Percentiles rank a stretch among this genome's conserved stretches.
Evolutionary conservation across 1,140 invertebrate genomes (phyloP).

Genomic region (Ctenoplectra terminalis): DNA sequence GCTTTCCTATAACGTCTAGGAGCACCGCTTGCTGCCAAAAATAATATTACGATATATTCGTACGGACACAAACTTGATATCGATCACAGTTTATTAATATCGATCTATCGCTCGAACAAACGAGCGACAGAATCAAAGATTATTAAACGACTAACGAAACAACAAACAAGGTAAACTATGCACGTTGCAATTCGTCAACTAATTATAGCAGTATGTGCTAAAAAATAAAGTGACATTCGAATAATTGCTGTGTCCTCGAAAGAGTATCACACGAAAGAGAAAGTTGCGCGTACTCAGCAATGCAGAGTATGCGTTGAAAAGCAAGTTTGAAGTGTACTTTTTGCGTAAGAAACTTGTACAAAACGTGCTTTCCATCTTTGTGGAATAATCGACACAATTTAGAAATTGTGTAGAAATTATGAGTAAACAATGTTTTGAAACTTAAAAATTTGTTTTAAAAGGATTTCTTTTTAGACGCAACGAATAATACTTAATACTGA

Average conservation of each 20-base stretch:
- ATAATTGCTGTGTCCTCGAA: conserved; percentile 14
- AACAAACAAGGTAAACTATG: neutral
- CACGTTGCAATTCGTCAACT: neutral
- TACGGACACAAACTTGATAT: neutral
- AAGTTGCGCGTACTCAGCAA: conserved; percentile 4
- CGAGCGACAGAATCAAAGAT: too few species aligned
- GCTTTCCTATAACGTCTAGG: neutral
- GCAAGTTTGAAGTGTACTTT: neutral
- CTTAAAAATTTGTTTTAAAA: too few species aligned
- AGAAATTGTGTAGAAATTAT: too few species aligned
- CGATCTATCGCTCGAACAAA: neutral
- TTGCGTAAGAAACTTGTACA: neutral
- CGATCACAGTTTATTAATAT: neutral
- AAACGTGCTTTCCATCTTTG: neutral
- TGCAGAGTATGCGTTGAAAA: neutral
- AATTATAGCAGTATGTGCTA: neutral
- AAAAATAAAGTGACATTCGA: neutral
- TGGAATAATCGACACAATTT: too few species aligned
- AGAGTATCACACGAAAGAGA: conserved; percentile 14
- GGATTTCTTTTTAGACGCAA: too few species aligned
- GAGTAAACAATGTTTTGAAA: too few species aligned
- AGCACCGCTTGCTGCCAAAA: neutral
- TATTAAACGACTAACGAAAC: neutral
- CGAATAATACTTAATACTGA: too few species aligned
- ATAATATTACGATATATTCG: neutral